Base-by-base conservation (phyloP, 2,113 vertebrate species). In the Brachionichthys hirsutus region DNA sequence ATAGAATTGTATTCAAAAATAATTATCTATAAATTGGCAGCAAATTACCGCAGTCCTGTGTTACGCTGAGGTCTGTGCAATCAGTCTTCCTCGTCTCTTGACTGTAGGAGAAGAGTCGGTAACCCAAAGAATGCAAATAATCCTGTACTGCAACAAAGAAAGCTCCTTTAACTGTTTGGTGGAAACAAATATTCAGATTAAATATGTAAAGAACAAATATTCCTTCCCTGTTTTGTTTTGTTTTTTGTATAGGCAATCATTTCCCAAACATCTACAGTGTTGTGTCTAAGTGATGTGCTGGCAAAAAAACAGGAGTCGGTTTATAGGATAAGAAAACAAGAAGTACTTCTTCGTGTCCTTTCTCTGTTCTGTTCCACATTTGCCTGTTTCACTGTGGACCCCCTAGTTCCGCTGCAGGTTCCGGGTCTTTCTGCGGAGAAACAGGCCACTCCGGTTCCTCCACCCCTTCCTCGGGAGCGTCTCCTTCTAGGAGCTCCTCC, bases 221-320 rank as follows among this genome's bases (percentile, higher is more conserved):
- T 77, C 82, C 87, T 83, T 87, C 87, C 84, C 82, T 89, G 85
- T 85, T 85, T 83, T 76, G 87, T 73, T 82, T 40, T 76, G 71
- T 76, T 87, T 74, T 82, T 68, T 78, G 81, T 89, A 89, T 89
- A 94, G 92, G 92, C 86, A 94, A 92, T 87, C 92, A 85, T 93
- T 92, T 91, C 90, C 89, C 72, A 61, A 86, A 92, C 89, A 91
- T 99, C 97, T 98, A 99, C 97, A 98, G 97, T 98, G 95, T 96
- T 94, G 96, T 99, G 97, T 98, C 95, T 94, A 95, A 92, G 90
- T 93, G 88, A 94, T 94, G 94, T 97, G 95, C 96, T 96, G 94
- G 94, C 92, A 94, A 88, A 94, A 88, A 79, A 88, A 90, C 85
- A 91, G 88, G 84, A 92, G 90, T 94, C 87, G 86, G 83, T 89